Evolutionary conservation across 2,797 vertebrate genomes (phyloP).

Genomic region (Cryptoblepharus egeriae): DNA sequence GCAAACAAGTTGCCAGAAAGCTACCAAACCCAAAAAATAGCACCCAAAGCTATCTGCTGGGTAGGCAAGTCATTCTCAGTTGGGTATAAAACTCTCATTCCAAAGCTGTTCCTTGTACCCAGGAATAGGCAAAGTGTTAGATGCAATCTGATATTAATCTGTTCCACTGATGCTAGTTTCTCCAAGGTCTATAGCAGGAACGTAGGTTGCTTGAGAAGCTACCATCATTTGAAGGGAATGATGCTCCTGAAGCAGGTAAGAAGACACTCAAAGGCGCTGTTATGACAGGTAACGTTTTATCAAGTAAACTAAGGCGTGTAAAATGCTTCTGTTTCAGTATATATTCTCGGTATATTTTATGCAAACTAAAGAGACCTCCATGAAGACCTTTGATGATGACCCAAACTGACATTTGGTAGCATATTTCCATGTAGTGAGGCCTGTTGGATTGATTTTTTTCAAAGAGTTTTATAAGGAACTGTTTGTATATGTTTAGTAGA

Average conservation of each 20-base stretch:
- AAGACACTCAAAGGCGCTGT: neutral
- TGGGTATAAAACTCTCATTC: conserved; percentile 3
- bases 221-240: conserved; percentile 10
- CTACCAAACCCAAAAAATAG: no score
- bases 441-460: neutral
- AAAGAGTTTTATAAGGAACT: neutral
- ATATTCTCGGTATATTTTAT: neutral
- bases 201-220: conserved; percentile 6
- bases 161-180: neutral
- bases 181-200: conserved; percentile 7
- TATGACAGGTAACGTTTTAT: neutral
- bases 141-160: conserved; percentile 27
- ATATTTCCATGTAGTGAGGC: neutral
- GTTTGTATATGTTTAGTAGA: neutral
- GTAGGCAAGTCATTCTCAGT: conserved; percentile 23
- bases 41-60: no score
- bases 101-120: conserved; percentile 12
- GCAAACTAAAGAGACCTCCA: conserved; percentile 3
- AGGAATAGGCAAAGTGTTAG: neutral
- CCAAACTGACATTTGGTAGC: neutral
- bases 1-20: neutral
- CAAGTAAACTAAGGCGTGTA: neutral
- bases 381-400: neutral
- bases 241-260: conserved; percentile 61
- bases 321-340: conserved; percentile 24